Conservation (phyloP, 2,797 vertebrate genomes). For the Ambastaia sidthimunki region DNA sequence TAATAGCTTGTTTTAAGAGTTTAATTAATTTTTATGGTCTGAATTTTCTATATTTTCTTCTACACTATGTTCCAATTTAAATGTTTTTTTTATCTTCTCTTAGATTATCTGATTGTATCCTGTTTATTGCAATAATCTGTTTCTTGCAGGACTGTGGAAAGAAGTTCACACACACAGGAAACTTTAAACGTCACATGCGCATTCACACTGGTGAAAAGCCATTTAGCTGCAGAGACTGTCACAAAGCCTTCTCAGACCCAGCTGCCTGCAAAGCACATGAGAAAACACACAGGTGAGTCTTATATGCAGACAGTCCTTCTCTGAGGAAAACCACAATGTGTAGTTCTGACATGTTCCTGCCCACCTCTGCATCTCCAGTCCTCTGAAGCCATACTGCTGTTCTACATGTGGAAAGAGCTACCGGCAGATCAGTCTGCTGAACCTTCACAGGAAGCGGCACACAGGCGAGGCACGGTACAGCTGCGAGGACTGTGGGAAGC, state of each 20-base stretch:
- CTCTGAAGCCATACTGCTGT: slow-evolving; percentile 93
- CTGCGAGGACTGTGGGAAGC: slow-evolving; percentile 92
- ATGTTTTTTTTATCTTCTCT: too few species aligned
- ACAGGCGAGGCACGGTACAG: slow-evolving; percentile 92
- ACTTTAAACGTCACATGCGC: slow-evolving; percentile 97
- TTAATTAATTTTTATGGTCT: too few species aligned
- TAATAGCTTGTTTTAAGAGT: neutral
- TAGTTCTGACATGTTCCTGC: neutral
- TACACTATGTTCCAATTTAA: neutral
- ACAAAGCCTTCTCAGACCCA: slow-evolving; percentile 94
- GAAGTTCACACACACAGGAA: slow-evolving; percentile 97
- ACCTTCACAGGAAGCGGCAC: slow-evolving; percentile 96
- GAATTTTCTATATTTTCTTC: neutral
- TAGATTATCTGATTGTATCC: neutral
- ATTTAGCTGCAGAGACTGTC: slow-evolving; percentile 93
- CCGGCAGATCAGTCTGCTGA: slow-evolving; percentile 95
- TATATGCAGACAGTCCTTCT: neutral
- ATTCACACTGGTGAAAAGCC: slow-evolving; percentile 98
- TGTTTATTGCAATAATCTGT: neutral
- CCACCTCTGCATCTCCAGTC: slow-evolving; percentile 71
- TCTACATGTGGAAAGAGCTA: slow-evolving; percentile 97
- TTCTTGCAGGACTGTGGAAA: slow-evolving; percentile 90
- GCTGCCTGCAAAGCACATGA: slow-evolving; percentile 97
- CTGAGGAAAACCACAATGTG: neutral
- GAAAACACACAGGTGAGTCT: slow-evolving; percentile 92